phyloP scores from a whole-genome alignment of 2,888 invertebrate species.

The Agrotis puta region DNA sequence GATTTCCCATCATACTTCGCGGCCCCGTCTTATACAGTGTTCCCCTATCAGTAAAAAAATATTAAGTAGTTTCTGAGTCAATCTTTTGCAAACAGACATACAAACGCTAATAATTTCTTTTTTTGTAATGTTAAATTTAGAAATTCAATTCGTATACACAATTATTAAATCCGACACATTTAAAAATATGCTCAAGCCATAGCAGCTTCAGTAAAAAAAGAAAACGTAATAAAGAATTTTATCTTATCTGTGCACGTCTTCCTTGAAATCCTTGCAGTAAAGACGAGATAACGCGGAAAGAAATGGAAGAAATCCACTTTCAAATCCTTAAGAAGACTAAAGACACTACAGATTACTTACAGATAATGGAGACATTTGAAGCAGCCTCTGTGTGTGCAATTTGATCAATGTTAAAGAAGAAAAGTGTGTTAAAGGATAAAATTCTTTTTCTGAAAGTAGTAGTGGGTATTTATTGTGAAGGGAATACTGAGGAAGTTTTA shows the following conservation, averaged over 20 bases:
- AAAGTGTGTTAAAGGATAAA: neutral
- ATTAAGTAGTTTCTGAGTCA: too few species aligned
- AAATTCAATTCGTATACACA: too few species aligned
- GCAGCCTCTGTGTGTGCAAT: neutral
- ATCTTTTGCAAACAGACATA: too few species aligned
- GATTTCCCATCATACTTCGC: too few species aligned
- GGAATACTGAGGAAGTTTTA: neutral
- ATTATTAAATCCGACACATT: neutral
- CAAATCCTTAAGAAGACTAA: slow-evolving; percentile 32
- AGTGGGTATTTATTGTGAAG: neutral
- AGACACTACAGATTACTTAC: slow-evolving; percentile 32
- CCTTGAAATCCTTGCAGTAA: slow-evolving; percentile 30
- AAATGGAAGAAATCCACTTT: slow-evolving; percentile 44
- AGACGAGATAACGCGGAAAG: slow-evolving; percentile 37
- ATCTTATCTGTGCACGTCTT: slow-evolving; percentile 40
- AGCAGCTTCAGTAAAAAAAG: slow-evolving; percentile 13
- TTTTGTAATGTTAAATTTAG: too few species aligned
- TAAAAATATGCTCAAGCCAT: neutral
- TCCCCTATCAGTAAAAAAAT: too few species aligned
- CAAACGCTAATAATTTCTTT: too few species aligned
- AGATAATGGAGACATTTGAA: slow-evolving; percentile 14
- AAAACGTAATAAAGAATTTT: slow-evolving; percentile 42
- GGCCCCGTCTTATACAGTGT: too few species aligned
- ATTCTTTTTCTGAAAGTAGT: neutral
- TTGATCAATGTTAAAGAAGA: neutral